Evolutionary conservation across 2,113 vertebrate genomes (phyloP).

Genomic region (Oryctolagus cuniculus): DNA sequence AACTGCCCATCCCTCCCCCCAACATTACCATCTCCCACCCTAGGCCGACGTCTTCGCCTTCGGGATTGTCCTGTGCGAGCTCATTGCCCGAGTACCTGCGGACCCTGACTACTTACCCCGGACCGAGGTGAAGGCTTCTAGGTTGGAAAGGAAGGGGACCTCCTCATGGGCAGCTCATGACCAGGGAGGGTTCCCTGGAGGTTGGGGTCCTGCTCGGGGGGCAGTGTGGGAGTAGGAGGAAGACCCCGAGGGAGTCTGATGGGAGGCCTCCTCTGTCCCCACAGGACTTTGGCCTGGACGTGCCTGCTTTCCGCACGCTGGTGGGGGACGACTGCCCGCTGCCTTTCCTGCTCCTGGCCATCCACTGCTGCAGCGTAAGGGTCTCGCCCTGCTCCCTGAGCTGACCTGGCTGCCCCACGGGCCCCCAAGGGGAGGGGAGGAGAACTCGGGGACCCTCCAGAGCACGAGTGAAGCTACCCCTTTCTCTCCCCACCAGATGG

Average conservation of each 20-base stretch:
- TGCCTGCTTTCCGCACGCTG: slow-evolving; percentile 92
- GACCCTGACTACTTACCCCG: slow-evolving; percentile 96
- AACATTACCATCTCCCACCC: background rate
- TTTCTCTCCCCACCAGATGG: slow-evolving; percentile 88
- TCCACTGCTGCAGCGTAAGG: slow-evolving; percentile 95
- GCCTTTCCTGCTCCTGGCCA: slow-evolving; percentile 92
- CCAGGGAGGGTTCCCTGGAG: background rate
- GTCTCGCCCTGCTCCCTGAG: background rate
- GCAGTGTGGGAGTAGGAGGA: background rate
- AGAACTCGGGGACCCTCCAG: background rate
- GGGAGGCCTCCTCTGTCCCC: background rate
- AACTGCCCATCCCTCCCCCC: background rate
- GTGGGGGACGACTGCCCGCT: slow-evolving; percentile 92
- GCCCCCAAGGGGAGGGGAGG: background rate
- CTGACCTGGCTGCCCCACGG: background rate
- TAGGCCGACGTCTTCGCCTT: slow-evolving; percentile 94
- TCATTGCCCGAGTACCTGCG: slow-evolving; percentile 95
- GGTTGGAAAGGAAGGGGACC: background rate
- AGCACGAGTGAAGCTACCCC: slow-evolving; percentile 32
- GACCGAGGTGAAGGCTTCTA: slow-evolving; percentile 91
- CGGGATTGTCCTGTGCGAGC: slow-evolving; percentile 97
- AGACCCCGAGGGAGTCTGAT: slow-evolving; percentile 15
- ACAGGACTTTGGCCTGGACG: slow-evolving; percentile 96
- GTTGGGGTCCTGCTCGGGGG: background rate
- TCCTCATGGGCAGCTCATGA: background rate